Base-by-base conservation (phyloP, 2,888 invertebrate genomes). In the Mimachlamys varia region DNA sequence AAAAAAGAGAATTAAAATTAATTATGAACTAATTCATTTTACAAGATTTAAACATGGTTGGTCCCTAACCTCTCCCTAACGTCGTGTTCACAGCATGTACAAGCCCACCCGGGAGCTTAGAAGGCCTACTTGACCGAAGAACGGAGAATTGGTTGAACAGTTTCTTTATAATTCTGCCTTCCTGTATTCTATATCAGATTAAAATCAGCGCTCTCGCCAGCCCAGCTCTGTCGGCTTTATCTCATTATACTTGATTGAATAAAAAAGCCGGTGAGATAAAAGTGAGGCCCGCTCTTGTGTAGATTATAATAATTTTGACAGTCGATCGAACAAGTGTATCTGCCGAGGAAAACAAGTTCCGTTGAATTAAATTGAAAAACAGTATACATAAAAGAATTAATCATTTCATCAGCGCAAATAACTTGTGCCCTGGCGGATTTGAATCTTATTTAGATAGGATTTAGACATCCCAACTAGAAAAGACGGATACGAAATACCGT, bases 101-200 rank as follows among this genome's bases (percentile, higher is more conserved):
- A 76, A 33, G 76, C 76, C 76, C 76, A 76, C 76, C 76, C 76
- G 76, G 76, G 7, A 76, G 76, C 7, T 33, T 10, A 76, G 76
- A 76, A 76, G 12, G 13, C 76, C 33, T 76, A 76, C 76, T 76
- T 76, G 76, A 76, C 76, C 27, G 76, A 27, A 33, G 76, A 19
- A 27, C 27, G 76, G 27, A 22, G 76, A 27, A 12, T 22, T 76
- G 76, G 76, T 76, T 76, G 33, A 76, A 76, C 76, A 33, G 76
- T 76, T 76, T 76, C 76, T 76, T 58, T 58, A 58, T 22, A 58
- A 58, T 58, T 58, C 19, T n/a, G 58, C 58, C 58, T 58, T 58
- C 58, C 58, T 58, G 58, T 58, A 58, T 58, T 58, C 76, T 76
- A 76, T 27, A 76, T 76, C 76, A 76, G 76, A 76, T 76, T 76